phyloP scores from a whole-genome alignment of 2,888 invertebrate genomes.

The Linyphia triangularis region DNA sequence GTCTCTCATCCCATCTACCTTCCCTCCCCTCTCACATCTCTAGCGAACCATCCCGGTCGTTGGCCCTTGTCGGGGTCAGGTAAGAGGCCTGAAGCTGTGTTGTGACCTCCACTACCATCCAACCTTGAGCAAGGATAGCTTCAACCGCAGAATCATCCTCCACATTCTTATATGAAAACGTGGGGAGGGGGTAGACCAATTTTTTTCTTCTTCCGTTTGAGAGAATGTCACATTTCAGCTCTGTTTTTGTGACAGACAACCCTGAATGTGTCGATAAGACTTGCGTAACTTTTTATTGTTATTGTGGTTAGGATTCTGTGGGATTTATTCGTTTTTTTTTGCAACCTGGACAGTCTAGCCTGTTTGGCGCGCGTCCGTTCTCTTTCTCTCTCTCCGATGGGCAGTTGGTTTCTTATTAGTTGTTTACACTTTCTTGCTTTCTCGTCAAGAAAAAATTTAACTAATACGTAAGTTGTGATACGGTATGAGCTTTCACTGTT shows the following conservation, averaged over 20 bases:
- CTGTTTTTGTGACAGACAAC: slow-evolving; percentile 17
- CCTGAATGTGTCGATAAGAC: not conserved
- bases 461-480: too few relatives aligned
- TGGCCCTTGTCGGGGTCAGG: slow-evolving; percentile 66
- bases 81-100: slow-evolving; percentile 49
- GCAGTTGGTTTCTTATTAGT: slow-evolving; percentile 5
- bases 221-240: slow-evolving; percentile 16
- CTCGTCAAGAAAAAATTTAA: slow-evolving; percentile 2
- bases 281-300: not conserved
- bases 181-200: slow-evolving; percentile 32
- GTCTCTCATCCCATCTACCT: slow-evolving; percentile 17
- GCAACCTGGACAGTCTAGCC: slow-evolving; percentile 30
- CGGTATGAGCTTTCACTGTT: too few relatives aligned
- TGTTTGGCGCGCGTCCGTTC: slow-evolving; percentile 35
- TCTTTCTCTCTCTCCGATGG: not conserved
- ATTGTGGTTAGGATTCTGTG: not conserved
- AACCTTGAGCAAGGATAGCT: slow-evolving; percentile 56
- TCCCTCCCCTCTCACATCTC: slow-evolving; percentile 24
- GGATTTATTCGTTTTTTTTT: slow-evolving; percentile 5
- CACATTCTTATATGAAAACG: not conserved
- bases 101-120: slow-evolving; percentile 57
- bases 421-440: slow-evolving; percentile 51
- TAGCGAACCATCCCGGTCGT: slow-evolving; percentile 70
- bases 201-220: not conserved
- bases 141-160: not conserved